Base-by-base conservation (phyloP, 2,888 invertebrate species). In the Chymomyza procnemis region DNA sequence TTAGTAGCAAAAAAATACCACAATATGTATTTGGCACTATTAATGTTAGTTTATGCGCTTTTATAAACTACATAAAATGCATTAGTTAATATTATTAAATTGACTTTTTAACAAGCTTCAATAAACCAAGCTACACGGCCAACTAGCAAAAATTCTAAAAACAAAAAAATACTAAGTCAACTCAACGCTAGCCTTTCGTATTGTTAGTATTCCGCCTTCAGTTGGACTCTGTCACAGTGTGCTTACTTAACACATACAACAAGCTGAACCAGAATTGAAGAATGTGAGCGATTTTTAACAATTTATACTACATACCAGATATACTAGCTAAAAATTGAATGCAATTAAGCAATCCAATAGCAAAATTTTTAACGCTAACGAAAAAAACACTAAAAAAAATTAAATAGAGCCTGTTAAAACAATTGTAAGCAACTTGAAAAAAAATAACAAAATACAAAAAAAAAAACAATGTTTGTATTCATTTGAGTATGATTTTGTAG, bases 331-430 rank as follows among this genome's bases (percentile, higher is more conserved):
- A 80, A 80, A 71, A 64, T 69, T 64, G 62, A 73, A 85, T 78
- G 86, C 86, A 81, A 83, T 78, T 81, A 74, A 81, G 85, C 86
- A 85, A 81, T 85, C 86, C 86, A 81, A 80, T 81, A 81, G 86
- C 84, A 67, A 85, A 81, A 81, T 85, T 85, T 85, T 85, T 67
- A 80, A 71, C 64, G 78, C 78, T 78, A 74, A 71, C 61, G 70
- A 57, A 61, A 64, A 73, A 64, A 72, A 76, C 65, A 63, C n/a
- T n/a, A n/a, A n/a, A n/a, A 26, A 26, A 74, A 79, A 64, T 78
- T 21, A 46, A 66, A 59, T 79, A 80, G 34, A 41, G 84, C 81
- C 68, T 83, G 82, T 79, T 81, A 71, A 79, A 62, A 70, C 34
- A 69, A 76, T 68, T 72, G 69, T 69, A 76, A 67, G 48, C 9